A percentile compares a stretch with the other conserved stretches of the same genome.
phyloP scores from a whole-genome alignment of 1,140 invertebrate genomes.

The Tyrophagus putrescentiae region DNA sequence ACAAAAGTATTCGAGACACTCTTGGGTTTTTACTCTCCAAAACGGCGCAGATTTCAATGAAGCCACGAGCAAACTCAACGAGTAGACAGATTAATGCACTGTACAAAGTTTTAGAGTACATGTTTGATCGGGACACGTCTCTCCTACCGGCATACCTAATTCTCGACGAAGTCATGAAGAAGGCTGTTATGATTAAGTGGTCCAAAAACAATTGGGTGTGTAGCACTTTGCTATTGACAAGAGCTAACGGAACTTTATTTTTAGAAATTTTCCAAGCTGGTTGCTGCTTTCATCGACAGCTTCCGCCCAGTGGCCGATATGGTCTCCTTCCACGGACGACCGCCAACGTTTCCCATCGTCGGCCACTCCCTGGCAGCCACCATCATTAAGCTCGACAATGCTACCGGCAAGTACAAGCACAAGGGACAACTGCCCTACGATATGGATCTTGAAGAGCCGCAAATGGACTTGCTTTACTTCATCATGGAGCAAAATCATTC shows the following conservation, averaged over 20 bases:
- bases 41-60: conserved; percentile 55
- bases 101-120: conserved; percentile 62
- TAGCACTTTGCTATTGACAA: too few species aligned
- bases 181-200: too few species aligned
- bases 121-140: conserved; percentile 80
- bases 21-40: conserved; percentile 54
- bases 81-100: conserved; percentile 63
- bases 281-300: conserved; percentile 77
- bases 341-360: conserved; percentile 78
- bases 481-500: conserved; percentile 89
- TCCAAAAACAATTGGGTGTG: conserved; percentile 86
- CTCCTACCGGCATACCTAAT: conserved; percentile 84
- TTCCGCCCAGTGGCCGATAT: conserved; percentile 75
- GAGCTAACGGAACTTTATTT: too few species aligned
- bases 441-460: conserved; percentile 70
- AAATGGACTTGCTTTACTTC: conserved; percentile 69
- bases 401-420: conserved; percentile 65
- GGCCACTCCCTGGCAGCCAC: conserved; percentile 57
- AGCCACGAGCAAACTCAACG: conserved; percentile 56
- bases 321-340: conserved; percentile 77
- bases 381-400: conserved; percentile 74
- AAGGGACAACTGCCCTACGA: conserved; percentile 85
- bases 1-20: conserved; percentile 50
- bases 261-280: conserved; percentile 62
- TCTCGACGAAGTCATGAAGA: conserved; percentile 78